A percentile compares a stretch with the other conserved stretches of the same genome.
These are phyloP conservation scores for Aphyosemion australe DNA, from an alignment of 2,113 vertebrate species.

Conservation along the genomic window DNA sequence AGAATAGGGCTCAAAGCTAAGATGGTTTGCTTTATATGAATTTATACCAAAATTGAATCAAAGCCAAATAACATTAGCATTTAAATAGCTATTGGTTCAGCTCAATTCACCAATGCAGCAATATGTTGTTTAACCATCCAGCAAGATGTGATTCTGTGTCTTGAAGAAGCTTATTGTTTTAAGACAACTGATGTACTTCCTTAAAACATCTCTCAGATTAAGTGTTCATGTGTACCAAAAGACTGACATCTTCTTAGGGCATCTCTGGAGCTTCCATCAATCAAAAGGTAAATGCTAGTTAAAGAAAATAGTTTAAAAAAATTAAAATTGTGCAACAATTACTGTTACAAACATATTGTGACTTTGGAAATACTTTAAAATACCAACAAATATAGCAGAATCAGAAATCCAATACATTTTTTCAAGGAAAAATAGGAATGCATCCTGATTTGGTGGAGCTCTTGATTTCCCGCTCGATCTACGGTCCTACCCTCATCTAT, in stretches of 20 bases:
- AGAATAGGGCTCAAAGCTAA: constrained; percentile 8
- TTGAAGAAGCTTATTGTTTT: neutral
- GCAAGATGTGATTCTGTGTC: neutral
- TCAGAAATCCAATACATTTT: too few species aligned
- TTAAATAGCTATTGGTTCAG: neutral
- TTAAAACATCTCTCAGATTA: neutral
- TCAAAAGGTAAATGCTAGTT: too few species aligned
- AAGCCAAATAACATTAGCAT: constrained; percentile 2
- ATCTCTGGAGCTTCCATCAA: neutral
- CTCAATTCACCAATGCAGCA: neutral
- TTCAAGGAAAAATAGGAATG: too few species aligned
- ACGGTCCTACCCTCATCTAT: too few species aligned
- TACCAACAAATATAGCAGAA: too few species aligned
- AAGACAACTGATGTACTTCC: neutral
- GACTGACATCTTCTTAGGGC: neutral
- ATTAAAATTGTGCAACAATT: neutral
- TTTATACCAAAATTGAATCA: neutral
- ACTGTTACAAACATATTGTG: neutral
- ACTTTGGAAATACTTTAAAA: neutral
- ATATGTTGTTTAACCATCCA: constrained; percentile 1
- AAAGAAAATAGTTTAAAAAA: too few species aligned
- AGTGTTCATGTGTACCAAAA: neutral
- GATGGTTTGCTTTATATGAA: neutral
- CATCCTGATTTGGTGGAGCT: too few species aligned
- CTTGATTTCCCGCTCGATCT: too few species aligned